Conservation (phyloP, 2,888 invertebrate species). For the Napeogenes inachia region DNA sequence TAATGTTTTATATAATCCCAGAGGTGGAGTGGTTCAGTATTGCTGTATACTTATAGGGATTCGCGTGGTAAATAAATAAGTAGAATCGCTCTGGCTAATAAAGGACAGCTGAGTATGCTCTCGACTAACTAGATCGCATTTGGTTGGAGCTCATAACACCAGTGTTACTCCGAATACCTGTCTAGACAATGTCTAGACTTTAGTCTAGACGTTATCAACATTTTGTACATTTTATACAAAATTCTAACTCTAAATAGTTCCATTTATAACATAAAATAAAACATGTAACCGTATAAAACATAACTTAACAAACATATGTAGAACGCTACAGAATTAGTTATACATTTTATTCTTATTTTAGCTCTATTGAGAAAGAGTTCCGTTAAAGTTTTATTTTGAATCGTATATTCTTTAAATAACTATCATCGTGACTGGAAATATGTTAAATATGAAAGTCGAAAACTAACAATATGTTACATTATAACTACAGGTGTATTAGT, state of each 20-base stretch:
- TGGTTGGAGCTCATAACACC: constrained; percentile 57
- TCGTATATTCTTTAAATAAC: no score
- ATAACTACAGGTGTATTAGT: constrained; percentile 26
- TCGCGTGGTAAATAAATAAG: background rate
- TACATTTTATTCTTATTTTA: no score
- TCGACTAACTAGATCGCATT: constrained; percentile 44
- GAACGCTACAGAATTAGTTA: no score
- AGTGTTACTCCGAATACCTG: constrained; percentile 69
- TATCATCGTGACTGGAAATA: constrained; percentile 4
- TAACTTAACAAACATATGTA: no score
- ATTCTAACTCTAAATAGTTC: constrained; percentile 27
- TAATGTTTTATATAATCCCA: no score
- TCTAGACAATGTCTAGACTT: constrained; percentile 74
- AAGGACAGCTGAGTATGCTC: constrained; percentile 13
- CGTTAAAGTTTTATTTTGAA: no score
- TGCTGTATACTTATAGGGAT: no score
- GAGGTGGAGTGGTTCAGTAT: no score
- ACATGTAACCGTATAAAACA: no score
- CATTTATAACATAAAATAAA: constrained; percentile 12
- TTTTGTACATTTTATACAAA: constrained; percentile 47
- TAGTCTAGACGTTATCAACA: constrained; percentile 68
- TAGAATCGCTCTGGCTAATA: constrained; percentile 12
- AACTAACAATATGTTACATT: constrained; percentile 23
- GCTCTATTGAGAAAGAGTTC: no score
- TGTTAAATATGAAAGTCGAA: constrained; percentile 20